Evolutionary conservation across 2,113 vertebrate species (phyloP), one percentile per base, ranked within the genome.

Genomic region (Lucifuga dentata): DNA sequence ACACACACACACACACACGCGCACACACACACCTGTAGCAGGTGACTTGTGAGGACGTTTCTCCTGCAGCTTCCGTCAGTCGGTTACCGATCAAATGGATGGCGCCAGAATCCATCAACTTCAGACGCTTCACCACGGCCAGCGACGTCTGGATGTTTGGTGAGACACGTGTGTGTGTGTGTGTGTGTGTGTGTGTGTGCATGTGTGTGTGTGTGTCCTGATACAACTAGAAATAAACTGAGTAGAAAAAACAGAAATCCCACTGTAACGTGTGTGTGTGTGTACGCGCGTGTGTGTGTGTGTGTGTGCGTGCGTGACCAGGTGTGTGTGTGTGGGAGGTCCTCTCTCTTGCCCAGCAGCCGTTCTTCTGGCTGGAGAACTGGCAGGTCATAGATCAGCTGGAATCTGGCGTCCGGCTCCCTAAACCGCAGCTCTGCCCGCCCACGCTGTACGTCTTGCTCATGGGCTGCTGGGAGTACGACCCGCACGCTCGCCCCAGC

Each of bases 261-360:
- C n/a, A n/a, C n/a, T n/a, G n/a, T n/a, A n/a, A n/a, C n/a, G n/a
- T 3, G 33, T 2, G 5, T 10, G 11, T 41, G 16, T 21, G 24
- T 10, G n/a, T 19, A 38, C 29, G 21, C n/a, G n/a, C n/a, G n/a
- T 32, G 53, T 57, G 57, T 20, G 40, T 60, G 39, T 61, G 43
- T 33, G 23, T 21, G 2, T 58, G 3, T 72, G 0, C 70, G 56
- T 68, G 16, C 49, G 38, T 2, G 32, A 71, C 1, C 86, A 99
- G 98, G 96, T 71, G 98, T 99, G 53, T 99, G 96, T 72, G 95
- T 98, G 93, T 99, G 98, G 98, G 97, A 99, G 92, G 95, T 98
- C 79, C 94, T 98, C 85, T 98, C 97, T 72, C 86, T 92, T 19
- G 96, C 94, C 26, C 94, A 98, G 80, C 98, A 99, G 92, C 98